Evolutionary conservation across 2,888 invertebrate species (phyloP).

Genomic region (Trimorus sp.): DNA sequence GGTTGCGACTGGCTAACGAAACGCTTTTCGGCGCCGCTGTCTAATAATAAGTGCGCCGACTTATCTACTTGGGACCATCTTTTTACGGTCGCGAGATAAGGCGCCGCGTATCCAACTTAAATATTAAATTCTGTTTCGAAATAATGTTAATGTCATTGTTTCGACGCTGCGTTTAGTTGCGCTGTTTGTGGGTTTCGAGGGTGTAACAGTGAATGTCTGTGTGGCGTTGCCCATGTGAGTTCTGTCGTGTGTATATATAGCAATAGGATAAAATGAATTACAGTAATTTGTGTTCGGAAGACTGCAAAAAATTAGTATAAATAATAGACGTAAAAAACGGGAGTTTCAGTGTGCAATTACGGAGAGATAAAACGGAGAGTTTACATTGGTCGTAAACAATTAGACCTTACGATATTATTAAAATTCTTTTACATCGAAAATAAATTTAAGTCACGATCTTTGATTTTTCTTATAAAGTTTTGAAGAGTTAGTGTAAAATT

Average conservation of each 20-base stretch:
- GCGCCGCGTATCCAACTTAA: conserved; percentile 9
- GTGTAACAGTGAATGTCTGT: background rate
- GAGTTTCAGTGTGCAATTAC: conserved; percentile 43
- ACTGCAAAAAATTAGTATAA: conserved; percentile 45
- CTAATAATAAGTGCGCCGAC: conserved; percentile 24
- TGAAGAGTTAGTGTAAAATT: conserved; percentile 16
- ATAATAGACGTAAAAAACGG: conserved; percentile 38
- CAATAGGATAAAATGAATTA: conserved; percentile 48
- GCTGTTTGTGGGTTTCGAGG: background rate
- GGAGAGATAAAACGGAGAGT: conserved; percentile 44
- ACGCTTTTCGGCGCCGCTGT: conserved; percentile 21
- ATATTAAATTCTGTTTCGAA: conserved; percentile 16
- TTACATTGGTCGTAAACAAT: conserved; percentile 39
- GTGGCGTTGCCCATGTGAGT: no score
- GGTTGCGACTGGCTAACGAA: conserved; percentile 18
- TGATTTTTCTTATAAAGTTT: no score
- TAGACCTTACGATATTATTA: conserved; percentile 35
- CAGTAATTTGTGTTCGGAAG: conserved; percentile 47
- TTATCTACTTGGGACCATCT: conserved; percentile 33
- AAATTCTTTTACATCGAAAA: conserved; percentile 17
- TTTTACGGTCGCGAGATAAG: conserved; percentile 23
- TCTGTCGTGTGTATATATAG: conserved; percentile 19
- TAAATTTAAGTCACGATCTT: conserved; percentile 15
- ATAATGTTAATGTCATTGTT: conserved; percentile 14
- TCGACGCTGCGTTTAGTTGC: conserved; percentile 6